Percentiles rank a stretch among this genome's conserved stretches.
Evolutionary conservation across 2,113 vertebrate species (phyloP).

Genomic region (Spilogale gracilis): DNA sequence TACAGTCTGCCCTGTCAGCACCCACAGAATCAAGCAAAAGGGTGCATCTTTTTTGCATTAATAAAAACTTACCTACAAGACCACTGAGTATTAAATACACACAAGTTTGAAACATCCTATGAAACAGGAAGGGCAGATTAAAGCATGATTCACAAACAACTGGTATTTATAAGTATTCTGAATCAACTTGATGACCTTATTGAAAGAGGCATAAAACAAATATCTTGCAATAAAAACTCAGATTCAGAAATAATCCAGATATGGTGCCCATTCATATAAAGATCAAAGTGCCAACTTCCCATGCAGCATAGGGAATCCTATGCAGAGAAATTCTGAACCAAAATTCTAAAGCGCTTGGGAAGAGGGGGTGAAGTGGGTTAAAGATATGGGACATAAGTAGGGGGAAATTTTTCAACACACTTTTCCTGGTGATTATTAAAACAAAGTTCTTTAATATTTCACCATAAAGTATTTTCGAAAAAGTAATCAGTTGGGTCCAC

Average conservation of each 20-base stretch:
- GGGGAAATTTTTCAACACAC: neutral
- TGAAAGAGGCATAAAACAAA: conserved; percentile 52
- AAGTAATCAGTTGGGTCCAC: neutral
- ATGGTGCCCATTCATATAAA: conserved; percentile 27
- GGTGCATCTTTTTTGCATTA: conserved; percentile 31
- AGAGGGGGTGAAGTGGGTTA: neutral
- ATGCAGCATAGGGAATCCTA: neutral
- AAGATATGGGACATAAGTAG: neutral
- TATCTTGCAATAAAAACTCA: conserved; percentile 18
- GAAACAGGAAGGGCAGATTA: conserved; percentile 49
- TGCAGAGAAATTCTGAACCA: conserved; percentile 57
- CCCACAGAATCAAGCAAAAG: conserved; percentile 52
- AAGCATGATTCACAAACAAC: conserved; percentile 36
- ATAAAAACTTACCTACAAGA: conserved; percentile 36
- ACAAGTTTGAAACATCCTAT: conserved; percentile 39
- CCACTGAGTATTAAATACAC: conserved; percentile 55
- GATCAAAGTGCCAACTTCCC: conserved; percentile 8
- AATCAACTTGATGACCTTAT: conserved; percentile 53
- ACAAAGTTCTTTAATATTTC: conserved; percentile 49
- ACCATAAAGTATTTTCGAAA: conserved; percentile 16
- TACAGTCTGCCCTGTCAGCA: conserved; percentile 24
- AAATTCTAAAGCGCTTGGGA: conserved; percentile 32
- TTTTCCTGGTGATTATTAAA: conserved; percentile 49
- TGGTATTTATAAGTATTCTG: conserved; percentile 65
- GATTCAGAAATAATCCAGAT: conserved; percentile 34